A percentile compares a stretch with the other conserved stretches of the same genome.
phyloP scores from a whole-genome alignment of 2,113 vertebrate species.

The Falcunculus frontatus region DNA sequence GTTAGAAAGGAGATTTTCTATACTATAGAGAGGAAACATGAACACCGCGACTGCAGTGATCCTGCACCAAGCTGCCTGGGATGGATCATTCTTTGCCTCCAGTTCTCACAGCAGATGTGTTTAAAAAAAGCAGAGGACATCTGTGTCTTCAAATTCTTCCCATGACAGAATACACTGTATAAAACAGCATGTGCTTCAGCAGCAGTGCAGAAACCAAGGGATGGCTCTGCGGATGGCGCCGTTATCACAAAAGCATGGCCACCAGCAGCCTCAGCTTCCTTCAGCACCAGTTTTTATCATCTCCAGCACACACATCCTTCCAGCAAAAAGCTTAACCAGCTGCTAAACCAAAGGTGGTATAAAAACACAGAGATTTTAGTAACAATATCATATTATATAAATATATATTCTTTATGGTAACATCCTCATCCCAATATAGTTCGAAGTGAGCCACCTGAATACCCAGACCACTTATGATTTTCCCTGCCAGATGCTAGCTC shows the following conservation, averaged over 20 bases:
- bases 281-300: not conserved
- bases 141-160: not conserved
- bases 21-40: accelerated
- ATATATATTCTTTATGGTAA: not conserved
- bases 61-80: not conserved
- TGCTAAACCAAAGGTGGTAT: not conserved
- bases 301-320: not conserved
- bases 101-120: not conserved
- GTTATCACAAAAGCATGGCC: accelerated
- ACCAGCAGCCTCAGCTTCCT: not conserved
- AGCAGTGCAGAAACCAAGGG: not conserved
- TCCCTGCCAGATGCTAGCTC: not conserved
- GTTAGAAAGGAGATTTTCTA: not conserved
- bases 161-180: accelerated
- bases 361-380: not conserved
- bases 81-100: not conserved
- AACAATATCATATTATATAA: not conserved
- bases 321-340: not conserved
- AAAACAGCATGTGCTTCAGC: accelerated
- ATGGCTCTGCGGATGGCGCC: accelerated
- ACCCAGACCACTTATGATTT: not conserved
- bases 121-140: not conserved
- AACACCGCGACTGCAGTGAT: accelerated
- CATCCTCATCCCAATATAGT: too few species aligned
- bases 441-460: not conserved